Evolutionary conservation across 2,888 invertebrate species (phyloP), one percentile per base, ranked within the genome.

Genomic region (Malthinus flaveolus): DNA sequence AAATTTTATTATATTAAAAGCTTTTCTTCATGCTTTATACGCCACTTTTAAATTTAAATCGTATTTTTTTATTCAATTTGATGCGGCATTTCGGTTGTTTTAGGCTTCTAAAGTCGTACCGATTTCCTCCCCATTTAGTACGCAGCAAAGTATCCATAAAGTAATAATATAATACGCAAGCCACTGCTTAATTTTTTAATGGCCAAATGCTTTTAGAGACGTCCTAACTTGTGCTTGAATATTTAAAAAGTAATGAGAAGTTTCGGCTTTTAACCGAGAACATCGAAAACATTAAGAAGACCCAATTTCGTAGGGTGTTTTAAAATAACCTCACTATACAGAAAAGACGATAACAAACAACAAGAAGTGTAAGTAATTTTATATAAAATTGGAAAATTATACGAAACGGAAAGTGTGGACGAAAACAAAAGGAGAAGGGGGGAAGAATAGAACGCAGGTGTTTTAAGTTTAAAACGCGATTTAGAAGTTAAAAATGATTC

Each of bases 121-220:
- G 73, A 77, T 76, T 76, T 75, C 73, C 74, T 73, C 72, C 69
- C 77, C 77, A 75, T 77, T 77, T 76, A 70, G 68, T 66, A 66
- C 68, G 69, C 72, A 73, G 72, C 71, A 76, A 75, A 76, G 75
- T 76, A 74, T 74, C 77, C 78, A 78, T 78, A 78, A 79, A 79
- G 78, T 78, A 78, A 78, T 79, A 78, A 78, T 78, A 76, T 77
- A 76, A 78, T 76, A 74, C 74, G 69, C 63, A 72, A 74, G 74
- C 73, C 74, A 69, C 71, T 71, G 76, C 77, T 78, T 79, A 79
- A 79, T 79, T 84, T 84, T 83, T 84, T 84, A 84, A 84, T 84
- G 84, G 83, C 83, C 80, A 82, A 83, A 84, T 84, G 84, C 84
- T 84, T 84, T 84, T 83, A 84, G 82, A 82, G 81, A 81, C 79